phyloP scores from a whole-genome alignment of 2,797 vertebrate genomes.

The Chloroceryle amazona region DNA sequence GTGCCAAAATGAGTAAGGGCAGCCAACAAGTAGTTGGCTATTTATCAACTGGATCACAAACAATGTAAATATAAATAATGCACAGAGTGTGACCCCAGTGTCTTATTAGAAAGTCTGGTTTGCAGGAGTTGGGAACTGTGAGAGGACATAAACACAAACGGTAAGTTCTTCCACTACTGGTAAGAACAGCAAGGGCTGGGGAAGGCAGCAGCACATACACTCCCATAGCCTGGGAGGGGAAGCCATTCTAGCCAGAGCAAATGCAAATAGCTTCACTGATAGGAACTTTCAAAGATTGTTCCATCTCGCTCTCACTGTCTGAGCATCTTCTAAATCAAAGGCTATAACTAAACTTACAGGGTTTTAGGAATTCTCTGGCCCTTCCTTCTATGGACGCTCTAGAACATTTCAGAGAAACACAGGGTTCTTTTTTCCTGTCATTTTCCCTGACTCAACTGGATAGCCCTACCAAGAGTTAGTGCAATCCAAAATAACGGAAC shows the following conservation, averaged over 20 bases:
- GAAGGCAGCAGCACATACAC: not conserved
- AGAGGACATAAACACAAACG: not conserved
- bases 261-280: accelerated
- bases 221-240: not conserved
- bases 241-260: not conserved
- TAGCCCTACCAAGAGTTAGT: not conserved
- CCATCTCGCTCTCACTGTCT: not conserved
- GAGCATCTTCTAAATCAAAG: not conserved
- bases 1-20: not conserved
- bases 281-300: not conserved
- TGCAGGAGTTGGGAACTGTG: too few species aligned
- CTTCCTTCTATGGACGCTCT: not conserved
- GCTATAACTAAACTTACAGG: not conserved
- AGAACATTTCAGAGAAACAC: not conserved
- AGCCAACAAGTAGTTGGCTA: not conserved
- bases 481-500: not conserved
- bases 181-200: not conserved
- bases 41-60: not conserved
- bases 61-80: not conserved
- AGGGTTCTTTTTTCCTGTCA: not conserved
- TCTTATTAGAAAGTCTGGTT: not conserved
- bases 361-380: not conserved
- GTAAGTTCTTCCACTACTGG: not conserved
- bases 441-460: not conserved
- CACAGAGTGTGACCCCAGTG: not conserved